phyloP scores from a whole-genome alignment of 2,797 vertebrate genomes.

The Hydrophis major region DNA sequence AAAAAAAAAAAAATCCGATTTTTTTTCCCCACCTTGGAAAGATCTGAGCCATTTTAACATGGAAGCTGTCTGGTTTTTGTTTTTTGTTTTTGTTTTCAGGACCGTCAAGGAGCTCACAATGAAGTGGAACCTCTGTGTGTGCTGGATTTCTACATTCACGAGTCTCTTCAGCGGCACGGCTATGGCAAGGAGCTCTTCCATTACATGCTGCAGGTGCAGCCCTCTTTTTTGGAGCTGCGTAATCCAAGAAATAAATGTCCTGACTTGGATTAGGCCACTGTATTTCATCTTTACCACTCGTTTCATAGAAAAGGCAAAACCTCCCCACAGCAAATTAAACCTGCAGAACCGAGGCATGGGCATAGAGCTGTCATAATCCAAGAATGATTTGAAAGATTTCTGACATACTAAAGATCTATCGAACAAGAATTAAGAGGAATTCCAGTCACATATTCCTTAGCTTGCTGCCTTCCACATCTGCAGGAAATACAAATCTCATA shows the following conservation, averaged over 20 bases:
- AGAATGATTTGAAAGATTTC: background rate
- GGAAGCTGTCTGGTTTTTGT: background rate
- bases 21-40: background rate
- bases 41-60: background rate
- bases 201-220: slow-evolving; percentile 84
- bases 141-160: slow-evolving; percentile 87
- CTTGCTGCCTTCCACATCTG: background rate
- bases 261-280: background rate
- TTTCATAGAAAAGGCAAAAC: background rate
- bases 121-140: slow-evolving; percentile 89
- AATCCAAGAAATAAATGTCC: background rate
- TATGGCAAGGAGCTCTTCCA: slow-evolving; percentile 86
- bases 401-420: background rate
- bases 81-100: slow-evolving; percentile 63
- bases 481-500: background rate
- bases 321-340: background rate
- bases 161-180: slow-evolving; percentile 85
- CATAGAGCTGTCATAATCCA: background rate
- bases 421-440: background rate
- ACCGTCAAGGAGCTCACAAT: slow-evolving; percentile 81
- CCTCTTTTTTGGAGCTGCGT: background rate
- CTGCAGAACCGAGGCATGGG: background rate
- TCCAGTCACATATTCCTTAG: background rate
- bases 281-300: background rate
- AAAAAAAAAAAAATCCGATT: too few species aligned